These are phyloP conservation scores for Drosophila athabasca DNA, from an alignment of 1,140 invertebrate genomes.

Conservation along the genomic window DNA sequence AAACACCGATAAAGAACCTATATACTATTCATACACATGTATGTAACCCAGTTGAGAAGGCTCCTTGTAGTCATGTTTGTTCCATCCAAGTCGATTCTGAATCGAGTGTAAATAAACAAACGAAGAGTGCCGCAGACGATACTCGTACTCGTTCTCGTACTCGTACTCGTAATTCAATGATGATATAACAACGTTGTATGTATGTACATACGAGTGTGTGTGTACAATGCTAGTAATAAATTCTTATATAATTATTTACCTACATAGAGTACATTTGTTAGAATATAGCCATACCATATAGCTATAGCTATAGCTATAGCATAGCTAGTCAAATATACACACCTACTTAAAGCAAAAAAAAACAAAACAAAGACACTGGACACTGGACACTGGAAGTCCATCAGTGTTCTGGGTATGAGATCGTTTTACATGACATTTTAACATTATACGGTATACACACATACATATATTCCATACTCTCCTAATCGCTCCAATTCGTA, in stretches of 20 bases:
- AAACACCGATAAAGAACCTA: not conserved
- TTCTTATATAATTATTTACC: conserved; percentile 26
- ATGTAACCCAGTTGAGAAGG: not conserved
- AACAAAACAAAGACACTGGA: not conserved
- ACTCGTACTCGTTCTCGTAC: no score
- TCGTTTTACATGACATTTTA: not conserved
- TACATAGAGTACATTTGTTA: conserved; percentile 43
- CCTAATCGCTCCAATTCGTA: conserved; percentile 33
- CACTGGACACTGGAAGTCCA: no score
- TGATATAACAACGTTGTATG: conserved; percentile 1
- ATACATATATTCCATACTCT: conserved; percentile 18
- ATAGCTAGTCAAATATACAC: conserved; percentile 41
- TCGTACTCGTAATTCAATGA: not conserved
- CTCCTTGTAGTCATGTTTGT: conserved; percentile 6
- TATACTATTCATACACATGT: no score
- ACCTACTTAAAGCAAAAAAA: not conserved
- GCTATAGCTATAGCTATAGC: conserved; percentile 5
- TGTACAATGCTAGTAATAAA: conserved; percentile 24
- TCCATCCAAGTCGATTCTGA: conserved; percentile 43
- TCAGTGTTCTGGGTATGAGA: no score
- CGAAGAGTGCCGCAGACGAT: conserved; percentile 14
- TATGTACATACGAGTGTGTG: not conserved
- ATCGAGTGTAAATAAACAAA: conserved; percentile 55
- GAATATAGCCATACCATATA: conserved; percentile 22
- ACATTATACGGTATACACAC: conserved; percentile 8